These are phyloP conservation scores for Ptilonorhynchus violaceus DNA, from an alignment of 2,113 vertebrate genomes.

Conservation along the genomic window DNA sequence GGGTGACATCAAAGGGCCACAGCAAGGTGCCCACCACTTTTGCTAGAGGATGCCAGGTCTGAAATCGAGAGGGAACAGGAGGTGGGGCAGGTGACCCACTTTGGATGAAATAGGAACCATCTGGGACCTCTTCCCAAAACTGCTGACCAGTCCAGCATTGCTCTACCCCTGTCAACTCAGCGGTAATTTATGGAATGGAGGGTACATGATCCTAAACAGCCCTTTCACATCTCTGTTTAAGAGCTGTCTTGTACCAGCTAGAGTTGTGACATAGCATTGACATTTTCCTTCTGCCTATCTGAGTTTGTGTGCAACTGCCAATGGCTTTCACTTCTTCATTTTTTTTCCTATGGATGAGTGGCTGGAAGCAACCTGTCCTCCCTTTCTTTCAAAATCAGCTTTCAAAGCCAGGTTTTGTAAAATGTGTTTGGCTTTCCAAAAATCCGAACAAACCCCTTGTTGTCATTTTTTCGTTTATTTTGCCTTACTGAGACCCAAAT, in stretches of 20 bases:
- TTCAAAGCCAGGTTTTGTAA: not conserved
- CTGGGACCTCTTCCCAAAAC: conserved; percentile 16
- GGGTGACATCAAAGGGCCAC: accelerated
- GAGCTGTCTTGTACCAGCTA: conserved; percentile 35
- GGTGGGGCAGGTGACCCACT: conserved; percentile 21
- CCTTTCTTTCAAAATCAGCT: not conserved
- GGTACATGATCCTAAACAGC: conserved; percentile 46
- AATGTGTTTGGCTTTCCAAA: not conserved
- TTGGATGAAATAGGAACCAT: conserved; percentile 39
- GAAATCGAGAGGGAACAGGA: conserved; percentile 10
- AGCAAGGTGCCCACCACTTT: not conserved
- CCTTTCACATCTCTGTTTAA: conserved; percentile 46
- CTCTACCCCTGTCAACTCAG: not conserved
- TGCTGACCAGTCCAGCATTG: not conserved
- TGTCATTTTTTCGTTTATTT: not conserved
- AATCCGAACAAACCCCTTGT: not conserved
- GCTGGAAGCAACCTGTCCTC: not conserved
- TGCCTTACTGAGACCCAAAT: not conserved
- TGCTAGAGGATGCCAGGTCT: not conserved
- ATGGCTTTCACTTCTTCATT: not conserved
- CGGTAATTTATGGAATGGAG: conserved; percentile 35
- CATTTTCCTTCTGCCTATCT: conserved; percentile 39
- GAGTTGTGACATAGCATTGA: conserved; percentile 34
- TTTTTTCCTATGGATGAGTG: not conserved
- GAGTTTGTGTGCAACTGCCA: not conserved